Percentiles rank a stretch among this genome's conserved stretches.
phyloP scores from a whole-genome alignment of 1,140 invertebrate species.

The Phthorimaea operculella region DNA sequence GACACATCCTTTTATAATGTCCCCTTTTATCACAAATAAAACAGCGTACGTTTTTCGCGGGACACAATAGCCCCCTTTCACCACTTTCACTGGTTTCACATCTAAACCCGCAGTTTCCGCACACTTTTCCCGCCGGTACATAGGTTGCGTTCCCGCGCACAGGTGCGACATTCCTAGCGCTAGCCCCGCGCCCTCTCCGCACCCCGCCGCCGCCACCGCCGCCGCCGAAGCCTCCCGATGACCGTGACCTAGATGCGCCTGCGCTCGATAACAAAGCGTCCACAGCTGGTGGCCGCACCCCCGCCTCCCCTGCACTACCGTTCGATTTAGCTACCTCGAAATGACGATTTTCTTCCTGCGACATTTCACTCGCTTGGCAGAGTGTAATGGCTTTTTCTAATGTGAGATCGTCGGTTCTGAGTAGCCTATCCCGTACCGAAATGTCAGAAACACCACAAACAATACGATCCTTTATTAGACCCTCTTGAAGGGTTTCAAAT shows the following conservation, averaged over 20 bases:
- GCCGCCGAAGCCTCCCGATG: background rate
- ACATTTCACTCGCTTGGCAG: background rate
- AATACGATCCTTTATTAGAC: background rate
- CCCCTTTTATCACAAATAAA: background rate
- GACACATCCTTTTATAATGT: background rate
- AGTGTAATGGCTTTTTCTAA: slow-evolving; percentile 1
- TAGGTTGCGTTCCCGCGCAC: too few species aligned
- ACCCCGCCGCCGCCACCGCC: background rate
- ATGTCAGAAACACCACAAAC: background rate
- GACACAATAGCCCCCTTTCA: background rate
- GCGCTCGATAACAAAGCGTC: background rate
- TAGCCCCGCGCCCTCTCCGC: background rate
- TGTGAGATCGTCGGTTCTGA: background rate
- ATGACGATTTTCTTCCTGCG: background rate
- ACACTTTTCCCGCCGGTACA: too few species aligned
- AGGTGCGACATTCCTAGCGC: too few species aligned
- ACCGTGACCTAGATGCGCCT: background rate
- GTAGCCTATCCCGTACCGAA: background rate
- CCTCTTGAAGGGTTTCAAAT: background rate
- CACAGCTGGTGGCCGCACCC: background rate
- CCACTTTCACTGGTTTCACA: background rate
- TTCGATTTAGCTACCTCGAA: background rate
- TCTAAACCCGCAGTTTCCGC: too few species aligned
- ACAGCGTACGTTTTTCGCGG: background rate
- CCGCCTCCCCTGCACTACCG: background rate